phyloP scores from a whole-genome alignment of 2,797 vertebrate species.

The Myripristis murdjan region DNA sequence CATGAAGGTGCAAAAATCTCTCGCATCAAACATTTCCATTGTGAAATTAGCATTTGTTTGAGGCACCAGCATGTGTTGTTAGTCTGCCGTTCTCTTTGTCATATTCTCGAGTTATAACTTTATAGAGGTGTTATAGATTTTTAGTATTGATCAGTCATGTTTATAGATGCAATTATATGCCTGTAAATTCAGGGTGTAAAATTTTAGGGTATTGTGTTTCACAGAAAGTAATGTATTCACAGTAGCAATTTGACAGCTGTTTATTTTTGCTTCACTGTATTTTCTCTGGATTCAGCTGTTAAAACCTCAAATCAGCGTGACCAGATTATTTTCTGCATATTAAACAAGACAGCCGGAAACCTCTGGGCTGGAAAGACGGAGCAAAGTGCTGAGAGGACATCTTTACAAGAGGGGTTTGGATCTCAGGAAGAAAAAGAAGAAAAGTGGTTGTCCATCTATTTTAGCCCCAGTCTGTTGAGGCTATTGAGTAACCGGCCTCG shows the following conservation, averaged over 20 bases:
- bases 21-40: constrained; percentile 51
- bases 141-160: neutral
- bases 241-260: neutral
- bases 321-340: constrained; percentile 78
- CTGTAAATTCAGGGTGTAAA: neutral
- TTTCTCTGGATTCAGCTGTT: constrained; percentile 41
- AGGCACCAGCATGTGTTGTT: too few relatives aligned
- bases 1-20: constrained; percentile 56
- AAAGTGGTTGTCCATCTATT: constrained; percentile 76
- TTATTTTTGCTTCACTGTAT: constrained; percentile 11
- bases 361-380: constrained; percentile 67
- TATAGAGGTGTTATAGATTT: too few relatives aligned
- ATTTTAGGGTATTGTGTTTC: neutral
- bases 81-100: too few relatives aligned
- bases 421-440: constrained; percentile 77
- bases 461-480: constrained; percentile 81
- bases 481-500: constrained; percentile 83
- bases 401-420: constrained; percentile 76
- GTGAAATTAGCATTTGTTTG: constrained; percentile 2
- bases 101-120: too few relatives aligned
- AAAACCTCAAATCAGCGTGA: constrained; percentile 69
- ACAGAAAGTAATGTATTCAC: neutral
- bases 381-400: constrained; percentile 83
- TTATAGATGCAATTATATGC: neutral
- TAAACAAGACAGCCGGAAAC: constrained; percentile 82